phyloP scores from a whole-genome alignment of 2,888 invertebrate genomes.

The Scrobipalpa atriplicella region DNA sequence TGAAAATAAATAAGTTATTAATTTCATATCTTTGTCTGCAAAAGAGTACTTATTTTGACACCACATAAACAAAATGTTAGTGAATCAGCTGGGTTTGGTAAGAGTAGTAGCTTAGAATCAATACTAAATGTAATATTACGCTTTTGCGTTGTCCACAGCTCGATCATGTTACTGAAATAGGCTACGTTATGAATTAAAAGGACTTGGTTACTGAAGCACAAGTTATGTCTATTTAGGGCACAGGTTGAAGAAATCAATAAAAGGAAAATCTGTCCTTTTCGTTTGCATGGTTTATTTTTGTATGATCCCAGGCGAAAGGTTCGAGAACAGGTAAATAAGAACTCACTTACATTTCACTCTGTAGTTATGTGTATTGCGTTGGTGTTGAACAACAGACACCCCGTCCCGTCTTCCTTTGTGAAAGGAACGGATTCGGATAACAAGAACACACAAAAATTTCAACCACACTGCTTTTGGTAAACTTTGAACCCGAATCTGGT shows the following conservation, averaged over 20 bases:
- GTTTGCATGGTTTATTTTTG: conserved; percentile 9
- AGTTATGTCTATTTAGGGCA: conserved; percentile 1
- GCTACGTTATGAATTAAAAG: neutral
- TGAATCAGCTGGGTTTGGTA: conserved; percentile 1
- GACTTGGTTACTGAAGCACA: neutral
- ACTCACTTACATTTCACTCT: conserved; percentile 48
- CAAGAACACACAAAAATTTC: conserved; percentile 42
- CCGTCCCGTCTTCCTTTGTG: conserved; percentile 69
- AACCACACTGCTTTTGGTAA: conserved; percentile 30
- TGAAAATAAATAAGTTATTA: neutral
- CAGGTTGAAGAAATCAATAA: conserved; percentile 17
- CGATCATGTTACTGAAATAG: neutral
- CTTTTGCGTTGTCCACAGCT: neutral
- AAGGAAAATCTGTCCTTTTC: neutral
- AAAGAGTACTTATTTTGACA: neutral
- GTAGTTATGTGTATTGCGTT: conserved; percentile 51
- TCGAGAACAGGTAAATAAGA: neutral
- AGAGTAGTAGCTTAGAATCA: neutral
- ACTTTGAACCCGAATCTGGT: conserved; percentile 5
- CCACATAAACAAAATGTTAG: neutral
- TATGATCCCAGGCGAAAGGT: neutral
- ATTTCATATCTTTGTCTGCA: neutral
- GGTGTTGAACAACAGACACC: conserved; percentile 36
- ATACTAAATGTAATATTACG: neutral
- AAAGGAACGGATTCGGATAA: conserved; percentile 54